These are phyloP conservation scores for Dipodomys stephensi DNA, from an alignment of 2,113 vertebrate genomes.

Conservation along the genomic window DNA sequence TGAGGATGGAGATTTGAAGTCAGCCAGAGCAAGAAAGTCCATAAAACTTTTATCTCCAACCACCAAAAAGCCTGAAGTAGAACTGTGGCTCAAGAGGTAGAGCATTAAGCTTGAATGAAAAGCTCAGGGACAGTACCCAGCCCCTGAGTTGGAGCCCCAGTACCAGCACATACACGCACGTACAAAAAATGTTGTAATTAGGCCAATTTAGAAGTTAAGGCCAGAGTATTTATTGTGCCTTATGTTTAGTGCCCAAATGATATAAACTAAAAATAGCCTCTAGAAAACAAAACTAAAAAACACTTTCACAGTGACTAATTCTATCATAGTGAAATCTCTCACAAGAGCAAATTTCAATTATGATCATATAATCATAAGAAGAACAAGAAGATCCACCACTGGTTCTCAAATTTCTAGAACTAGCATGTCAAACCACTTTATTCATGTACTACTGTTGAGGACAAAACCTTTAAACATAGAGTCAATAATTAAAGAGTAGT, in stretches of 20 bases:
- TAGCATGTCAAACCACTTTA: not conserved
- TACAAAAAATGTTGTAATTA: not conserved
- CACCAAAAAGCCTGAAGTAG: no score
- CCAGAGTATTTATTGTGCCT: not conserved
- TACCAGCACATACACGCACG: no score
- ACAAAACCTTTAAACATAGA: not conserved
- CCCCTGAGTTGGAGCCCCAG: no score
- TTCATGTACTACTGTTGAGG: not conserved
- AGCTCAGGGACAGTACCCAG: no score
- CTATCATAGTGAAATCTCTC: slow-evolving; percentile 10
- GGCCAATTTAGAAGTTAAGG: not conserved
- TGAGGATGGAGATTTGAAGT: no score
- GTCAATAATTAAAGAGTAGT: not conserved
- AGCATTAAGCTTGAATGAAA: no score
- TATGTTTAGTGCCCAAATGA: not conserved
- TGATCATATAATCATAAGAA: not conserved
- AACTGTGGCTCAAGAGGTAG: no score
- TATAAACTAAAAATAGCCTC: not conserved
- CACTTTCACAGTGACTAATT: not conserved
- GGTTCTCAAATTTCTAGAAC: not conserved
- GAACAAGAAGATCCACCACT: not conserved
- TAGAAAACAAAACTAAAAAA: no score
- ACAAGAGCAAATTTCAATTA: slow-evolving; percentile 3
- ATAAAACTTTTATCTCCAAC: no score
- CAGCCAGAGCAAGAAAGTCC: no score